Evolutionary conservation across 2,113 vertebrate species (phyloP), one percentile per base, ranked within the genome.

Genomic region (Actenoides hombroni): DNA sequence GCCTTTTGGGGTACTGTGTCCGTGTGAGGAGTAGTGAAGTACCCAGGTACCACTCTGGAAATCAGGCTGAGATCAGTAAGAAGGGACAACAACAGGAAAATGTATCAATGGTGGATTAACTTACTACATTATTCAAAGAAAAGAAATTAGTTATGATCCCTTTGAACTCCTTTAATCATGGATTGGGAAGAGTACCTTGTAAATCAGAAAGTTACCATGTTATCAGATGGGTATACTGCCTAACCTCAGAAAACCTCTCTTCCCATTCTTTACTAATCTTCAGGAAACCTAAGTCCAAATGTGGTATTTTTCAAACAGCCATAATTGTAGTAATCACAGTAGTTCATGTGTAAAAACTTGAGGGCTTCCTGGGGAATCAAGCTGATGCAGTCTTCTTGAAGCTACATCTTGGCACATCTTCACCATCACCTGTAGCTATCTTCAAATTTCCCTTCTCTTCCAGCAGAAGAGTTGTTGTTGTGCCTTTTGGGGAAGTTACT

Each of bases 401-500:
- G 48, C 26, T 73, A 23, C 19, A n/a, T 31, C 48, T 61, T 68
- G 37, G 16, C 16, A 42, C 31, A 33, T 18, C 48, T 71, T 77
- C 25, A 51, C 33, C 23, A 25, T 44, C 11, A 35, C 33, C 37
- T 53, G 3, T 37, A 56, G 9, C 42, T 81, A 2, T 59, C 59
- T 88, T 59, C 42, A 29, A 7, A 40, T 42, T n/a, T 86, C 18
- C 13, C 15, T 77, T 61, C 21, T 57, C 23, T 73, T 64, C 29
- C 39, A 42, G 37, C 12, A 70, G 24, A 37, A 37, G 37, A 37
- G 37, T 37, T 37, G 37, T 37, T 44, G 11, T 44, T 1, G 2
- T 15, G 14, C n/a, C 20, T 46, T 19, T 48, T 85, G 40, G 19
- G 56, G 18, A 54, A 60, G 0, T 48, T 29, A 9, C 0, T 0